phyloP scores from a whole-genome alignment of 2,888 invertebrate species.

The Abrostola tripartita region DNA sequence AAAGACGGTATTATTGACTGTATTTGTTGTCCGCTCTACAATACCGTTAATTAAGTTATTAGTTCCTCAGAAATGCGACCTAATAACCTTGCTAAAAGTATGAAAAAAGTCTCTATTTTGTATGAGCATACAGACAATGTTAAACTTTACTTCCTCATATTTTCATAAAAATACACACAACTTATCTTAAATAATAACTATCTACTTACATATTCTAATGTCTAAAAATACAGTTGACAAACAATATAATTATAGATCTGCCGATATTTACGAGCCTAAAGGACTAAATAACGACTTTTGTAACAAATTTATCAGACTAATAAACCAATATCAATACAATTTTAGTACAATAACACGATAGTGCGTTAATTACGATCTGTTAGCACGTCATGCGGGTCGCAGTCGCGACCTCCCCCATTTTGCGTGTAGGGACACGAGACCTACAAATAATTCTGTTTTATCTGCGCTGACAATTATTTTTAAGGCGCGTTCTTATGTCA shows the following conservation, averaged over 20 bases:
- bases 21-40: too few species aligned
- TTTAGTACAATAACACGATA: slow-evolving; percentile 9
- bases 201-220: not conserved
- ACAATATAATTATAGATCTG: too few species aligned
- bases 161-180: too few species aligned
- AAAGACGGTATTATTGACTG: too few species aligned
- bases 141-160: too few species aligned
- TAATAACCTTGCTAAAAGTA: too few species aligned
- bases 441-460: slow-evolving; percentile 9
- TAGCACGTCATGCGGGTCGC: slow-evolving; percentile 19
- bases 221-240: not conserved
- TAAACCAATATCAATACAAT: slow-evolving; percentile 1
- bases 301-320: slow-evolving; percentile 2
- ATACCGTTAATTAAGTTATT: too few species aligned
- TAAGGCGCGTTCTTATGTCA: slow-evolving; percentile 10
- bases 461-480: not conserved
- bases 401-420: slow-evolving; percentile 19
- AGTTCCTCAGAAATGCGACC: too few species aligned
- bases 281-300: not conserved
- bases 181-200: not conserved
- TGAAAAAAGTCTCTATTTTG: too few species aligned
- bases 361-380: slow-evolving; percentile 7
- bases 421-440: slow-evolving; percentile 28
- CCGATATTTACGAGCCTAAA: not conserved
- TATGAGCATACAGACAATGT: too few species aligned